Evolutionary conservation across 2,113 vertebrate species (phyloP).

Genomic region (Oncorhynchus keta): DNA sequence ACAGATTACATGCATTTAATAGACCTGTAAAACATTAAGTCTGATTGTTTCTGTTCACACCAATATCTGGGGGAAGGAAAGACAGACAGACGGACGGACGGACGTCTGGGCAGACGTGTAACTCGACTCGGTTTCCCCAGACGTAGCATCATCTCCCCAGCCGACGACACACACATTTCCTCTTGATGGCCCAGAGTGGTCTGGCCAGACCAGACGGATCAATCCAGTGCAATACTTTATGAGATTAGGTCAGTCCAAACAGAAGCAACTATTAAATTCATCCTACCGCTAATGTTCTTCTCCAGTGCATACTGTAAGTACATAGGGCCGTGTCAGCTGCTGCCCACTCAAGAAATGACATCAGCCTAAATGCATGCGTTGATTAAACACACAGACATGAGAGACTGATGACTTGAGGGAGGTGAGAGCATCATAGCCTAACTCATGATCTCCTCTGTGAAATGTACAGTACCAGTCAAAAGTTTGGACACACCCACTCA

Average conservation of each 20-base stretch:
- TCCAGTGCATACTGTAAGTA: background rate
- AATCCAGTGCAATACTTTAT: constrained; percentile 9
- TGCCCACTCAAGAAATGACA: background rate
- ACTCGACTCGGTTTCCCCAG: background rate
- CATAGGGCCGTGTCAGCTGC: background rate
- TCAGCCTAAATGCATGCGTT: background rate
- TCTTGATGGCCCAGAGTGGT: background rate
- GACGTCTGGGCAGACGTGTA: background rate
- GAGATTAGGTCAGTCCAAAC: constrained; percentile 4
- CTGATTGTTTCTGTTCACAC: too few relatives aligned
- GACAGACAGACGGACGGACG: background rate
- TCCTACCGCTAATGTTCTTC: background rate
- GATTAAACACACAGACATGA: background rate
- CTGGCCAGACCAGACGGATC: constrained; percentile 4
- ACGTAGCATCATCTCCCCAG: background rate
- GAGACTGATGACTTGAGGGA: background rate
- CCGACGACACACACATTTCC: background rate
- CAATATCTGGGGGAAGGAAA: background rate
- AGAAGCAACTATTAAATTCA: constrained; percentile 1
- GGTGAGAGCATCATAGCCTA: background rate
- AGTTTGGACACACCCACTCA: too few relatives aligned
- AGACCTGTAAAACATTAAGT: background rate
- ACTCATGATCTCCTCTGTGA: background rate
- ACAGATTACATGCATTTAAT: background rate
- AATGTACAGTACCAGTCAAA: background rate